Evolutionary conservation across 2,888 invertebrate species (phyloP).

Genomic region (Nymphalis polychloros): DNA sequence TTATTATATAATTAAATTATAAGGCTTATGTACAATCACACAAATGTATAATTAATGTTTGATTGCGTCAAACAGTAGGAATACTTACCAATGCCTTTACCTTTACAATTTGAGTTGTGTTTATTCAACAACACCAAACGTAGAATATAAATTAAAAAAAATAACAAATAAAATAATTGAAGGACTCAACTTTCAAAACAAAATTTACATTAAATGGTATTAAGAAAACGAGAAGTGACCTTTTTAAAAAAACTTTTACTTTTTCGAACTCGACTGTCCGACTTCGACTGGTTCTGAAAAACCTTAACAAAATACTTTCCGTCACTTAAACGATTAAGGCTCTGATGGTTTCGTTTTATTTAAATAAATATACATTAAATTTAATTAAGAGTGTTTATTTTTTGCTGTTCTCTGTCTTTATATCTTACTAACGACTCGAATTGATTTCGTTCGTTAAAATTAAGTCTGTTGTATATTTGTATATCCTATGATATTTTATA

Average conservation of each 20-base stretch:
- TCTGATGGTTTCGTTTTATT: neutral
- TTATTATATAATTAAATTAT: no score
- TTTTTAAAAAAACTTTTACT: slow-evolving; percentile 8
- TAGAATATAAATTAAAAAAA: no score
- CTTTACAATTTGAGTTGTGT: no score
- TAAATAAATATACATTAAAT: no score
- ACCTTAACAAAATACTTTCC: neutral
- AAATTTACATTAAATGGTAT: neutral
- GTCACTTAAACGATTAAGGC: neutral
- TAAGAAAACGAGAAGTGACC: slow-evolving; percentile 4
- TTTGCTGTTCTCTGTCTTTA: neutral
- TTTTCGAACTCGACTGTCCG: slow-evolving; percentile 1
- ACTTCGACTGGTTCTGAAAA: slow-evolving; percentile 1
- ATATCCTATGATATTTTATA: no score
- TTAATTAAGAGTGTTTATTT: neutral
- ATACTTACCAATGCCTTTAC: no score
- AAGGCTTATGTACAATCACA: no score
- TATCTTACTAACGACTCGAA: neutral
- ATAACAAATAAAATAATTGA: neutral
- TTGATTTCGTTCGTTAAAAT: no score
- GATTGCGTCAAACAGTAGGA: no score
- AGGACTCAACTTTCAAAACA: neutral
- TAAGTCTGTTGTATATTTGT: no score
- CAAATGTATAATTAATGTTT: no score
- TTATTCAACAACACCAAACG: no score